Percentiles rank a stretch among this genome's conserved stretches.
These are phyloP conservation scores for Drosophila merina DNA, from an alignment of 2,888 invertebrate species.

Conservation along the genomic window DNA sequence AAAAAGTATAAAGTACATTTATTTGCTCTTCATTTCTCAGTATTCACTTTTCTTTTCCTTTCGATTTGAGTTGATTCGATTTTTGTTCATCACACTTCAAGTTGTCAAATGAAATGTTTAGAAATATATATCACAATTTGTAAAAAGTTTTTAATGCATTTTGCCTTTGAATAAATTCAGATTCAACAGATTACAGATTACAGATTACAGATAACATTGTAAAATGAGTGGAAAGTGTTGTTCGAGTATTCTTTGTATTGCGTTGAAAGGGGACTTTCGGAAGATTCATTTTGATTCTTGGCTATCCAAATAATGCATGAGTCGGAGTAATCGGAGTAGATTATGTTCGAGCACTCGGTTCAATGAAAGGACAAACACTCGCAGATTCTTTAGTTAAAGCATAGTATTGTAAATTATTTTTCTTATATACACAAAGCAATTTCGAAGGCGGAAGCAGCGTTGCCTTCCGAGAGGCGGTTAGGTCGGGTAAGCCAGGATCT, in stretches of 20 bases:
- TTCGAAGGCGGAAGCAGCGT: constrained; percentile 58
- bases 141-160: constrained; percentile 76
- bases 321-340: constrained; percentile 42
- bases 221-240: constrained; percentile 38
- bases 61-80: constrained; percentile 54
- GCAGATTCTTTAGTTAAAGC: constrained; percentile 57
- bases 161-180: constrained; percentile 60
- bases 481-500: constrained; percentile 13
- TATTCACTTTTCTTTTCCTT: constrained; percentile 23
- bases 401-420: constrained; percentile 59
- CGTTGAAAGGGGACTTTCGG: constrained; percentile 12
- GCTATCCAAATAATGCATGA: constrained; percentile 57
- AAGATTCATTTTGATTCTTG: constrained; percentile 62
- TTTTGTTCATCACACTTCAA: constrained; percentile 64
- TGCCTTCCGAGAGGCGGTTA: constrained; percentile 27
- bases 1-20: constrained; percentile 66
- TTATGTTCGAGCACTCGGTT: constrained; percentile 61
- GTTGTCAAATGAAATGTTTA: constrained; percentile 78
- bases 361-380: constrained; percentile 25
- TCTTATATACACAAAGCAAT: constrained; percentile 67
- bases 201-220: constrained; percentile 28
- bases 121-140: constrained; percentile 82
- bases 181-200: constrained; percentile 48
- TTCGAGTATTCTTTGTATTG: constrained; percentile 17
- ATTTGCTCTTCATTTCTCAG: constrained; percentile 5